These are phyloP conservation scores for Sthenelais limicola DNA, from an alignment of 2,888 invertebrate genomes.

Conservation along the genomic window DNA sequence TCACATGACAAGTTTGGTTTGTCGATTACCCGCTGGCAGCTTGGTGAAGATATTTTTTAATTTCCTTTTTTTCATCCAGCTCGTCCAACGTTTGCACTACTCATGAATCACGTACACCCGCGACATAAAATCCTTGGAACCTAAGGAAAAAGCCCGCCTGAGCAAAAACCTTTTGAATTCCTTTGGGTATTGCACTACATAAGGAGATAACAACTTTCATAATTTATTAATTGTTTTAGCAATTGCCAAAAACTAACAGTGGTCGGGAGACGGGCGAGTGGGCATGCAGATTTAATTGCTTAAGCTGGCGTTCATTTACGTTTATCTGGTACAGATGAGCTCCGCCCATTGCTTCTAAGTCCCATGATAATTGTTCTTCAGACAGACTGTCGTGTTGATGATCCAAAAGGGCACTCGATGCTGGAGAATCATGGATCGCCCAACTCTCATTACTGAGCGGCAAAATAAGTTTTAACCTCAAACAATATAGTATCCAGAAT, in stretches of 20 bases:
- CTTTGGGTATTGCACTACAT: conserved; percentile 35
- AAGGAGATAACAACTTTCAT: conserved; percentile 39
- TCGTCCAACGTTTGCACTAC: conserved; percentile 21
- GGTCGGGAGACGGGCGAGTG: not conserved
- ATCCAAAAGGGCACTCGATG: no score
- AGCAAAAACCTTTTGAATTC: no score
- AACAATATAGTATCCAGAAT: no score
- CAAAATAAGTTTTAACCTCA: no score
- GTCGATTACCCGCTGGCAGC: conserved; percentile 6
- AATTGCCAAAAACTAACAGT: conserved; percentile 28
- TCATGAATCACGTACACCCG: conserved; percentile 5
- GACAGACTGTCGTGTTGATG: no score
- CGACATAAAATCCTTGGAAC: conserved; percentile 9
- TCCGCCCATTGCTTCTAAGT: no score
- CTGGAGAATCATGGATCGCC: no score
- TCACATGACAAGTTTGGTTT: conserved; percentile 21
- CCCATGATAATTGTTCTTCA: no score
- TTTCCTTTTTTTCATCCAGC: not conserved
- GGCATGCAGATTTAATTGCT: conserved; percentile 36
- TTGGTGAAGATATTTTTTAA: not conserved
- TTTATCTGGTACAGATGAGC: conserved; percentile 21
- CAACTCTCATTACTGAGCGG: no score
- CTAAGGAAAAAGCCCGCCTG: not conserved
- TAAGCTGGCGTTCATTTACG: conserved; percentile 33
- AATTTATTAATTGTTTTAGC: conserved; percentile 40